Percentiles rank a stretch among this genome's conserved stretches.
Evolutionary conservation across 2,797 vertebrate species (phyloP).

Genomic region (Heteromormyrus szaboi): DNA sequence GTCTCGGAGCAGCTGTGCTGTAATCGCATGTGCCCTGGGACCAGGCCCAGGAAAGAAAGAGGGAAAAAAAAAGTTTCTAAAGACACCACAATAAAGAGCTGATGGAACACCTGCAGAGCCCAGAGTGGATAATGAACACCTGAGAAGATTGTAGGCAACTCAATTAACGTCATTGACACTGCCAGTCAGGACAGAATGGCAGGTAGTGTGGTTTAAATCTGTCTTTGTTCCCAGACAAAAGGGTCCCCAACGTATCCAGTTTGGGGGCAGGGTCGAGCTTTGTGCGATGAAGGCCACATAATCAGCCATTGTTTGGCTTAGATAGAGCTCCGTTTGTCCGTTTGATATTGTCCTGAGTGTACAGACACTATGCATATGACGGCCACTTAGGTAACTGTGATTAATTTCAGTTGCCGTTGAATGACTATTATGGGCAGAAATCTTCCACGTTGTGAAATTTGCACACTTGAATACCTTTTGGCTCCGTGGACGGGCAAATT

Average conservation of each 20-base stretch:
- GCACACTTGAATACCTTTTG: slow-evolving; percentile 10
- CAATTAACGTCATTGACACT: slow-evolving; percentile 73
- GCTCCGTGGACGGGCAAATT: slow-evolving; percentile 3
- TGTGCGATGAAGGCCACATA: slow-evolving; percentile 76
- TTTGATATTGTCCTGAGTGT: slow-evolving; percentile 64
- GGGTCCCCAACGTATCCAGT: slow-evolving; percentile 71
- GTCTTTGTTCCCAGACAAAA: slow-evolving; percentile 80
- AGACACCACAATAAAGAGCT: slow-evolving; percentile 49
- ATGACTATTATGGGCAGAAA: slow-evolving; percentile 25
- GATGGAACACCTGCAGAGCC: slow-evolving; percentile 60
- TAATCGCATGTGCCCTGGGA: slow-evolving; percentile 57
- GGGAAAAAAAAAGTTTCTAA: slow-evolving; percentile 55
- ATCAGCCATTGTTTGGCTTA: slow-evolving; percentile 90
- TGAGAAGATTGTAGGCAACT: slow-evolving; percentile 71
- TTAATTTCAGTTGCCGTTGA: slow-evolving; percentile 62
- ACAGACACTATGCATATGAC: slow-evolving; percentile 61
- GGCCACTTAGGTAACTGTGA: slow-evolving; percentile 65
- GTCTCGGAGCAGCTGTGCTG: slow-evolving; percentile 61
- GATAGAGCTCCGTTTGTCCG: slow-evolving; percentile 75
- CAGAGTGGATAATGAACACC: slow-evolving; percentile 65
- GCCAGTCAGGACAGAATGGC: slow-evolving; percentile 57
- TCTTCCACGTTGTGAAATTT: slow-evolving; percentile 23
- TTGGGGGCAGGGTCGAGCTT: slow-evolving; percentile 69
- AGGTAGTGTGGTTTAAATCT: slow-evolving; percentile 68
- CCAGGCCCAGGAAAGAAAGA: slow-evolving; percentile 53